phyloP scores from a whole-genome alignment of 2,888 invertebrate genomes.

The Xanthorhoe designata region DNA sequence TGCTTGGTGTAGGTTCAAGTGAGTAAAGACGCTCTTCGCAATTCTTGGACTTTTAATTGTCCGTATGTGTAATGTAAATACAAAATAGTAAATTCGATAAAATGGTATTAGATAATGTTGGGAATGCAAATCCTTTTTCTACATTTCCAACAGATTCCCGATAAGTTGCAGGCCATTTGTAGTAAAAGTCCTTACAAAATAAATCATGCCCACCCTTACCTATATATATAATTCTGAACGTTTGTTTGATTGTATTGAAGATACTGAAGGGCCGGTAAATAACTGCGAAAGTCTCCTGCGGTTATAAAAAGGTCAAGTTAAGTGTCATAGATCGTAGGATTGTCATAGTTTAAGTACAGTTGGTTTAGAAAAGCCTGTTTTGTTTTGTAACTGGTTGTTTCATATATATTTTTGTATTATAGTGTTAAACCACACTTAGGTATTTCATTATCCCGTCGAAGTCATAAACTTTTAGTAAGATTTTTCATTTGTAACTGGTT shows the following conservation, averaged over 20 bases:
- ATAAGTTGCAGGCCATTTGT: not conserved
- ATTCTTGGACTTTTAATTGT: too few relatives aligned
- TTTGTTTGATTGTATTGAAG: conserved; percentile 56
- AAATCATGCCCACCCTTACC: conserved; percentile 36
- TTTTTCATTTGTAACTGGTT: too few relatives aligned
- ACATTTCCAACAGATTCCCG: not conserved
- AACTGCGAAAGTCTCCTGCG: conserved; percentile 64
- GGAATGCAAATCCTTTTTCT: not conserved
- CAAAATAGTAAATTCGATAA: too few relatives aligned
- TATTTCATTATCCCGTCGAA: too few relatives aligned
- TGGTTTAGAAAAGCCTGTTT: conserved; percentile 6
- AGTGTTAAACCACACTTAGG: too few relatives aligned
- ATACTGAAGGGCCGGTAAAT: conserved; percentile 72
- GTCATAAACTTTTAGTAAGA: too few relatives aligned
- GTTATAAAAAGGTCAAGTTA: conserved; percentile 72
- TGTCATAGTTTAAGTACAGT: conserved; percentile 47
- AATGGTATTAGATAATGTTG: not conserved
- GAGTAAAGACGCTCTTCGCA: too few relatives aligned
- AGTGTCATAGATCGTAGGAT: conserved; percentile 71
- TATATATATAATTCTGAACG: conserved; percentile 41
- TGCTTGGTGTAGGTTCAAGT: too few relatives aligned
- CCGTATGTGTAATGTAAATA: too few relatives aligned
- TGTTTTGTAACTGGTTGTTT: not conserved
- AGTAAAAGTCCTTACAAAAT: not conserved
- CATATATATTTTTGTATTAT: too few relatives aligned